Evolutionary conservation across 1,140 invertebrate genomes (phyloP).

Genomic region (Doryteuthis pealeii): DNA sequence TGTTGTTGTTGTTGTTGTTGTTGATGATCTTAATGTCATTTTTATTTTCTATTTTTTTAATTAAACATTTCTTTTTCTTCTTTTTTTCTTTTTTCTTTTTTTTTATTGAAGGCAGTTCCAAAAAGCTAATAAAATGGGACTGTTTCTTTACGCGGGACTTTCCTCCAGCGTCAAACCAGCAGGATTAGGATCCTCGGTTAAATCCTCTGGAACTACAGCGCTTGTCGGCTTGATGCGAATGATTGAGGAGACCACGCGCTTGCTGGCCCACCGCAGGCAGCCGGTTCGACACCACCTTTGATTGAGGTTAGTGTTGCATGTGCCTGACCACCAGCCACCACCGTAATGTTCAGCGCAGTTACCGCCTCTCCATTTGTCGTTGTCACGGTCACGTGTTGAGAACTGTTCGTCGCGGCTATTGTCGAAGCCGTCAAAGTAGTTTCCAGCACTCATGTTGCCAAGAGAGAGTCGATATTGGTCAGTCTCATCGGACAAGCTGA

Average conservation of each 20-base stretch:
- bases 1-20: no score
- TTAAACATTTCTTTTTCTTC: no score
- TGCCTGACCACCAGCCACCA: slow-evolving; percentile 20
- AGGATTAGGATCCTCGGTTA: not conserved
- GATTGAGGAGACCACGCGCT: slow-evolving; percentile 6
- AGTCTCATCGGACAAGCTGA: slow-evolving; percentile 8
- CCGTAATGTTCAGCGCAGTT: slow-evolving; percentile 21
- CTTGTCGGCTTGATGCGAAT: slow-evolving; percentile 20
- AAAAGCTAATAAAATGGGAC: no score
- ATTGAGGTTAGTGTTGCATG: slow-evolving; percentile 21
- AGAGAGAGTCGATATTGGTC: slow-evolving; percentile 8
- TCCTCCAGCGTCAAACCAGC: not conserved
- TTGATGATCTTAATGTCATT: no score
- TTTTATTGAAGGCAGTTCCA: no score
- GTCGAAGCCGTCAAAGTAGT: slow-evolving; percentile 11
- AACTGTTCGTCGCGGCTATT: slow-evolving; percentile 7
- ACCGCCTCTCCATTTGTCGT: slow-evolving; percentile 14
- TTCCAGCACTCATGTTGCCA: slow-evolving; percentile 19
- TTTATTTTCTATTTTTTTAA: no score
- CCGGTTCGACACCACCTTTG: slow-evolving; percentile 12
- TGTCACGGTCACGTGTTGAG: slow-evolving; percentile 17
- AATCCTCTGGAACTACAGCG: not conserved
- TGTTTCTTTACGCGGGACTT: no score
- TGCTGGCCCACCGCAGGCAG: slow-evolving; percentile 16
- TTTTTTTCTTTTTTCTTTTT: no score